Conservation (phyloP, 1,140 invertebrate species). For the Watersipora subatra region DNA sequence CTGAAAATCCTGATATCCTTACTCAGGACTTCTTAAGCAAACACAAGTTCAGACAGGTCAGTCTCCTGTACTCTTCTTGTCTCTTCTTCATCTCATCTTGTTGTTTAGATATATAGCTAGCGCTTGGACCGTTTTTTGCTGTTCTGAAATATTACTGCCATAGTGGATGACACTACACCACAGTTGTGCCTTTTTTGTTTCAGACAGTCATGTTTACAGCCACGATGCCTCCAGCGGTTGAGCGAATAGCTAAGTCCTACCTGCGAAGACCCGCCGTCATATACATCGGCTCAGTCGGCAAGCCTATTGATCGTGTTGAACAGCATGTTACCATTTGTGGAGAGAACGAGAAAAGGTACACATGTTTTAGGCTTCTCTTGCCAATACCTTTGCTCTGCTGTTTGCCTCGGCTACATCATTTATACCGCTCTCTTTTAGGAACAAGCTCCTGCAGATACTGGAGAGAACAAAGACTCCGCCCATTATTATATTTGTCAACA, state of each 20-base stretch:
- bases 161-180: too few relatives aligned
- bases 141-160: too few relatives aligned
- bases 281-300: conserved; percentile 95
- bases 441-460: conserved; percentile 48
- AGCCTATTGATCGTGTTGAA: conserved; percentile 93
- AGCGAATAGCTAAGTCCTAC: conserved; percentile 86
- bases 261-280: conserved; percentile 88
- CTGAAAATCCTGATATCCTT: conserved; percentile 82
- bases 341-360: conserved; percentile 70
- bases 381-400: too few relatives aligned
- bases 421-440: too few relatives aligned
- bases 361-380: too few relatives aligned
- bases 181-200: conserved; percentile 3
- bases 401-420: not conserved
- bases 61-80: conserved; percentile 7
- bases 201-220: conserved; percentile 99
- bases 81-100: not conserved
- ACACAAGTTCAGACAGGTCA: conserved; percentile 83
- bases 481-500: conserved; percentile 98
- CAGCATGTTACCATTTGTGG: conserved; percentile 91
- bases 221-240: conserved; percentile 96
- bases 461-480: conserved; percentile 74
- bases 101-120: too few relatives aligned
- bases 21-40: conserved; percentile 79
- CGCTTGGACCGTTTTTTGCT: too few relatives aligned